Evolutionary conservation across 2,113 vertebrate species (phyloP).

Genomic region (Motacilla tschutschensis): DNA sequence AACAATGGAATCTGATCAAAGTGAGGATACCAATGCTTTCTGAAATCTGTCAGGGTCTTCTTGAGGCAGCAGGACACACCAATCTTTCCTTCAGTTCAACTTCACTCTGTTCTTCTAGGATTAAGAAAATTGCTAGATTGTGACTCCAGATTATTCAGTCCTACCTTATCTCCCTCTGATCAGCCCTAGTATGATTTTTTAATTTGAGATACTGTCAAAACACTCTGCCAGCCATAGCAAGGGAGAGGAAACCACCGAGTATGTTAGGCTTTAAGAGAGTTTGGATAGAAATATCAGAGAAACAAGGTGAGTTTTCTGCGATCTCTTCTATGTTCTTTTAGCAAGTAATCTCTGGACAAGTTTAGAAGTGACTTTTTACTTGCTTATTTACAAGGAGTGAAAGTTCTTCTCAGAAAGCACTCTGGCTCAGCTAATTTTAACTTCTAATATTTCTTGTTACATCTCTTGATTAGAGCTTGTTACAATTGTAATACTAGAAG

Average conservation of each 20-base stretch:
- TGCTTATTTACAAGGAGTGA: neutral
- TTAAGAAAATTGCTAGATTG: neutral
- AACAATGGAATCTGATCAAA: neutral
- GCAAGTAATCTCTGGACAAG: neutral
- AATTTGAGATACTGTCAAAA: neutral
- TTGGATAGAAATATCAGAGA: neutral
- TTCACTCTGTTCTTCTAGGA: neutral
- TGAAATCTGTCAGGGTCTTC: neutral
- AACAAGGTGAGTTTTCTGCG: neutral
- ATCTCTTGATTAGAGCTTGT: neutral
- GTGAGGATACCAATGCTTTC: neutral
- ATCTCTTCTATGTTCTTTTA: neutral
- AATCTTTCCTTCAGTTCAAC: neutral
- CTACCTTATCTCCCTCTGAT: neutral
- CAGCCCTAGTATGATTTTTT: neutral
- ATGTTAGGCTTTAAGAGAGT: neutral
- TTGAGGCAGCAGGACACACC: neutral
- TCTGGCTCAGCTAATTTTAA: neutral
- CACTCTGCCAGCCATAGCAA: neutral
- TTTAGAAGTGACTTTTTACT: neutral
- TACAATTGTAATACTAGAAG: neutral
- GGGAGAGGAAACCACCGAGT: neutral
- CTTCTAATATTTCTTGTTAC: neutral
- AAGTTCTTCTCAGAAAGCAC: neutral
- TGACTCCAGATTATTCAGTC: neutral